These are phyloP conservation scores for Dendrolimus pini DNA, from an alignment of 2,888 invertebrate species.

Conservation along the genomic window DNA sequence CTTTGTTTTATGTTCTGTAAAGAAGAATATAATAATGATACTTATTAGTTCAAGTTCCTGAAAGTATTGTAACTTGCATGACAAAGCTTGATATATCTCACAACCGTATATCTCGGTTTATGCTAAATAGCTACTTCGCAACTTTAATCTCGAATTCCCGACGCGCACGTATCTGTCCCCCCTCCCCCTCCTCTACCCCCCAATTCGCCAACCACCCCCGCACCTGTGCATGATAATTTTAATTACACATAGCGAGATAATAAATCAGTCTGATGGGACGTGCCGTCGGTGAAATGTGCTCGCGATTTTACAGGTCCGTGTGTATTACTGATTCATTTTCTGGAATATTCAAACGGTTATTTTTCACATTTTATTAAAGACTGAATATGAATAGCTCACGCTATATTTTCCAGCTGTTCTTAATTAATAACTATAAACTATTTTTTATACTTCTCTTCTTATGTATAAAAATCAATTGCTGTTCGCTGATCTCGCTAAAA, in stretches of 20 bases:
- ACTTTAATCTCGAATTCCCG: slow-evolving; percentile 15
- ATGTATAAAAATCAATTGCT: too few species aligned
- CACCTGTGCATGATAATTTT: slow-evolving; percentile 24
- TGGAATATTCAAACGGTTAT: background rate
- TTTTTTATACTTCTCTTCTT: too few species aligned
- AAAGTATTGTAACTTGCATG: too few species aligned
- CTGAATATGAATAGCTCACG: too few species aligned
- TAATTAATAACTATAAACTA: too few species aligned
- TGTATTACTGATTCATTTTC: background rate
- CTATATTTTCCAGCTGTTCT: too few species aligned
- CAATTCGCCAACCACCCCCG: background rate
- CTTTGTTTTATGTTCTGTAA: too few species aligned
- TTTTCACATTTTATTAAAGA: too few species aligned
- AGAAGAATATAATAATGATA: too few species aligned
- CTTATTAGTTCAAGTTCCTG: too few species aligned
- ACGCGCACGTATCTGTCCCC: slow-evolving; percentile 7
- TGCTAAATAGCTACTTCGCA: slow-evolving; percentile 6
- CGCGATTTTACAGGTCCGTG: slow-evolving; percentile 6
- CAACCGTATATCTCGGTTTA: background rate
- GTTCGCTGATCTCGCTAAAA: too few species aligned
- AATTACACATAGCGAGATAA: slow-evolving; percentile 24
- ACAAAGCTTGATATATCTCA: background rate
- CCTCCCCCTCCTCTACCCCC: background rate
- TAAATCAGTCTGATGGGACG: slow-evolving; percentile 24
- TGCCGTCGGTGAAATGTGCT: slow-evolving; percentile 6